Evolutionary conservation across 2,888 invertebrate species (phyloP), one percentile per base, ranked within the genome.

Genomic region (Pantelozetes paolii): DNA sequence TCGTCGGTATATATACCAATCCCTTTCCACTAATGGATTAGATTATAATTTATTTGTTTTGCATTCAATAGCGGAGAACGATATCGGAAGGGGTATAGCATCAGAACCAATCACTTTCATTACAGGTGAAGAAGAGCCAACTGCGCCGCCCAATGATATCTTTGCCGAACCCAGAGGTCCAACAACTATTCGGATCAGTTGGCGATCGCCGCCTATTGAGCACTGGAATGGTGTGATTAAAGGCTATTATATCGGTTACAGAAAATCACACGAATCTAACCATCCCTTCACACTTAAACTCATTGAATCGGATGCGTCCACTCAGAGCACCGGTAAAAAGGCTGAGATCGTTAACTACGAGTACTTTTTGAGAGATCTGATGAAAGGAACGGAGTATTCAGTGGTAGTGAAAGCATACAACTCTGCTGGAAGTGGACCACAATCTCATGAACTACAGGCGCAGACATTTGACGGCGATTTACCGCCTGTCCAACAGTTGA

Each of bases 111-210:
- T 79, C 8, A 72, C 74, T 1, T 77, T 79, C 40, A 70, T 74
- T 1, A 79, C 79, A 0, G 78, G 78, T n/a, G 78, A 79, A 59
- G 79, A 79, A 77, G 78, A 78, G 57, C 78, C 78, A 42, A 71
- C 75, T n/a, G 77, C 76, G 18, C 72, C 77, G 11, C 78, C 78
- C 13, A 71, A 76, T 72, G 78, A 78, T 50, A 76, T 78, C 0
- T 71, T 64, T 32, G 77, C 77, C 11, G 77, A 77, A 30, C 74
- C 77, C 2, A 75, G 75, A 70, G 78, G 78, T 11, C 71, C 78
- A 1, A 75, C 78, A 3, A 78, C 78, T 2, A 71, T 78, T 20
- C 72, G 76, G 30, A 76, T 78, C 2, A 75, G 77, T 6, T 78
- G 78, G 78, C 77, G 77, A 36, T 76, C 77, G 11, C 79, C 79